Conservation (phyloP, 1,140 invertebrate species). For the Aethina tumida region DNA sequence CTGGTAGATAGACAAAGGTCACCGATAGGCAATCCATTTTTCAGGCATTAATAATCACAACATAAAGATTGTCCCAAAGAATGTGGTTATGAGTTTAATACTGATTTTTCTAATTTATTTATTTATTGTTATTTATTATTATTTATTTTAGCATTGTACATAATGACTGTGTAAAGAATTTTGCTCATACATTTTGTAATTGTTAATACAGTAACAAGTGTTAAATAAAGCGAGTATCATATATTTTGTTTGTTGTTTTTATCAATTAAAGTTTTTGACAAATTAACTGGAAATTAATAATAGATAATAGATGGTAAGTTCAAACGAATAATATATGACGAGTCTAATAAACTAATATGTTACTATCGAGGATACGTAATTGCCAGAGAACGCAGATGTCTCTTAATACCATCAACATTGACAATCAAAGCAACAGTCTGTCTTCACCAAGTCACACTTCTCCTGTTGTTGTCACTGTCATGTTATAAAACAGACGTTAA, state of each 20-base stretch:
- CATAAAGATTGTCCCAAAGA: background rate
- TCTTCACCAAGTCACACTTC: background rate
- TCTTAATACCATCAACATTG: background rate
- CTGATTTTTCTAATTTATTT: slow-evolving; percentile 12
- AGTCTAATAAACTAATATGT: too few species aligned
- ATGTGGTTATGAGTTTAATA: slow-evolving; percentile 1
- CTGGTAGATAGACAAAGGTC: too few species aligned
- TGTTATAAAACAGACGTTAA: background rate
- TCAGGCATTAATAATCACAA: background rate
- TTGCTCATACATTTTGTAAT: too few species aligned
- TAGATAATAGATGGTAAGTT: too few species aligned
- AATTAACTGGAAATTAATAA: too few species aligned
- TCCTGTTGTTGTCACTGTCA: background rate
- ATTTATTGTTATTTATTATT: slow-evolving; percentile 7
- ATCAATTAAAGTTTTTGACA: too few species aligned
- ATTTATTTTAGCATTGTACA: background rate
- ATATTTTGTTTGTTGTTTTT: too few species aligned
- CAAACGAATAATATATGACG: too few species aligned
- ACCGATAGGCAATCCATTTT: too few species aligned
- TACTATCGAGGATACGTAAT: background rate
- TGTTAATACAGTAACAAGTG: too few species aligned
- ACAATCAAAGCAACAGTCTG: background rate
- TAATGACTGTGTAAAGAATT: too few species aligned
- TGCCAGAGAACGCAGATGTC: background rate
- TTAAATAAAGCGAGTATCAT: too few species aligned